Evolutionary conservation across 2,113 vertebrate genomes (phyloP).

Genomic region (Tachycineta bicolor): DNA sequence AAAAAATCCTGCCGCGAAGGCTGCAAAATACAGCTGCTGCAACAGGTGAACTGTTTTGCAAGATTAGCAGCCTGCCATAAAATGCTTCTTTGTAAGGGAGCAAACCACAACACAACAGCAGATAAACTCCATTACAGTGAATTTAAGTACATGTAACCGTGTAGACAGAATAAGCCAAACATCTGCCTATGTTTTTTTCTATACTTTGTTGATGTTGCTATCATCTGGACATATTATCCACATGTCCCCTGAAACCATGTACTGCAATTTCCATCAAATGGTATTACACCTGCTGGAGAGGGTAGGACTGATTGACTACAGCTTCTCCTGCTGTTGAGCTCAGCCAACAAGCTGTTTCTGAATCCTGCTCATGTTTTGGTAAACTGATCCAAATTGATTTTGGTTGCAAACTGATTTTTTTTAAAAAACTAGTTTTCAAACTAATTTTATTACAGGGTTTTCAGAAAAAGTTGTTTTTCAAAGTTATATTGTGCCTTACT

Average conservation of each 20-base stretch:
- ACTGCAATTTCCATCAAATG: conserved; percentile 43
- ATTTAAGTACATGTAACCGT: conserved; percentile 66
- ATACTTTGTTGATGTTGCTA: conserved; percentile 59
- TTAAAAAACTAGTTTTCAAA: neutral
- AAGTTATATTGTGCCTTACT: neutral
- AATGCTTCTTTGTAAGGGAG: conserved; percentile 59
- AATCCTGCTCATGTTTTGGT: neutral
- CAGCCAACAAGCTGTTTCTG: neutral
- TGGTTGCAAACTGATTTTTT: neutral
- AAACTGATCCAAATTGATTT: neutral
- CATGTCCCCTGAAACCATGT: conserved; percentile 57
- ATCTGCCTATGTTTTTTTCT: conserved; percentile 69
- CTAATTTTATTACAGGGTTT: neutral
- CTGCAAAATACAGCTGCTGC: conserved; percentile 26
- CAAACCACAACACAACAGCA: conserved; percentile 44
- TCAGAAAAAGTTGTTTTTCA: neutral
- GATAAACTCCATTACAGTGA: conserved; percentile 62
- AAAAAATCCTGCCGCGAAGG: conserved; percentile 15
- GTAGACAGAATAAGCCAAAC: conserved; percentile 68
- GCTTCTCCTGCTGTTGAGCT: neutral
- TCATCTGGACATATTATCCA: conserved; percentile 62
- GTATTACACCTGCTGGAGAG: conserved; percentile 49
- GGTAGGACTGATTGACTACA: neutral
- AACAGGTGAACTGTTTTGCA: conserved; percentile 44
- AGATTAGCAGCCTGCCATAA: conserved; percentile 59